Evolutionary conservation across 1,140 invertebrate genomes (phyloP), one percentile per base, ranked within the genome.

Genomic region (Drosophila leontia): DNA sequence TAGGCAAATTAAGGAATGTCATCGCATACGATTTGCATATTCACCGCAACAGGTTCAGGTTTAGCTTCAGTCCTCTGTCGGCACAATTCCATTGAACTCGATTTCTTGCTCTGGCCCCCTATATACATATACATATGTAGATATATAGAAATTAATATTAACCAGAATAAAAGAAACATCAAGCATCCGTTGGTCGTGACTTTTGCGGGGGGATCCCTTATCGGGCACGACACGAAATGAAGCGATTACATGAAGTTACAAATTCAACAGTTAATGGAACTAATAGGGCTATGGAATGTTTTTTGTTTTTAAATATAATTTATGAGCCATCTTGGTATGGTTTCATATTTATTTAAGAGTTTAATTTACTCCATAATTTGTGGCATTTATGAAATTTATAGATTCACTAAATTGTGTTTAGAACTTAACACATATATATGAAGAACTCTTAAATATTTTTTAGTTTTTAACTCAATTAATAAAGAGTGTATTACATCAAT

Each of bases 1-100:
- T 88, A 87, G 79, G 83, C 85, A 88, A 88, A 88, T 88, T 81
- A 79, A 88, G 70, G 81, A 85, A 90, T 88, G 81, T 82, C 85
- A 88, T 71, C 81, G 85, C 78, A 90, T 84, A 81, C 32, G 78
- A 62, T 88, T 88, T 85, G 85, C 85, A 88, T 88, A 90, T 74
- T 79, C 86, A 82, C 58, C 58, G 78, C 85, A 90, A 88, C 85
- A 90, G 85, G 85, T 88, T 88, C 80, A n/a, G 37, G 4, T 68
- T 55, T 7, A 15, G 41, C 23, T n/a, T 35, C 17, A 6, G 26
- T 39, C 19, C 19, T 51, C 34, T 65, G 77, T 68, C 81, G 82
- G 82, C 63, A 80, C 70, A 71, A 68, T 68, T 87, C 58, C 68
- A 87, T 80, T 87, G 77, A 87, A 88, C 80, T 84, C 63, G 80